These are phyloP conservation scores for Protodeltote pygarga DNA, from an alignment of 2,888 invertebrate genomes.

Conservation along the genomic window DNA sequence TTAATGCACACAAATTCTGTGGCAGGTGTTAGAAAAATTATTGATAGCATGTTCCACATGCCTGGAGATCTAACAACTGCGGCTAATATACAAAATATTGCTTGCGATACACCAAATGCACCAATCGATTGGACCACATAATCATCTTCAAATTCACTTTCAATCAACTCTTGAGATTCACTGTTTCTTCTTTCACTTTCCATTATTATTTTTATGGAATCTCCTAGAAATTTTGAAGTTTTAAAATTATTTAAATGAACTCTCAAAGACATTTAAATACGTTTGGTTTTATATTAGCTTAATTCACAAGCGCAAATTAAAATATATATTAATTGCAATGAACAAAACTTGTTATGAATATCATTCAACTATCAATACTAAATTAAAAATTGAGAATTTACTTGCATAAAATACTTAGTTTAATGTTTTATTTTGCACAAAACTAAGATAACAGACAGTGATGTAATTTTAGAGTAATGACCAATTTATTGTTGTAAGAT, in stretches of 20 bases:
- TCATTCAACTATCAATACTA: slow-evolving; percentile 3
- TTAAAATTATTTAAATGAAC: slow-evolving; percentile 6
- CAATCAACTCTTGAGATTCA: slow-evolving; percentile 35
- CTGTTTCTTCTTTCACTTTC: slow-evolving; percentile 25
- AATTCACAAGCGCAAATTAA: too few relatives aligned
- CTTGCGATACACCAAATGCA: slow-evolving; percentile 67
- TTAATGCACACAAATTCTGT: slow-evolving; percentile 58
- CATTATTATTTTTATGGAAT: slow-evolving; percentile 38
- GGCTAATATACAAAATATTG: slow-evolving; percentile 52
- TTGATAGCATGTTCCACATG: slow-evolving; percentile 63
- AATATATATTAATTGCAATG: too few relatives aligned
- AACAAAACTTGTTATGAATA: too few relatives aligned
- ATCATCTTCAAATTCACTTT: slow-evolving; percentile 52
- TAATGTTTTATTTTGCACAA: slow-evolving; percentile 7
- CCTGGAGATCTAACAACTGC: slow-evolving; percentile 56
- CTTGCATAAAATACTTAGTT: slow-evolving; percentile 19
- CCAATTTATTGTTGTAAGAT: slow-evolving; percentile 38
- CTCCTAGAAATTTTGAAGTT: neutral
- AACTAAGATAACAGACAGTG: slow-evolving; percentile 25
- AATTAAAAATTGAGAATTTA: slow-evolving; percentile 16
- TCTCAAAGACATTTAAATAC: slow-evolving; percentile 20
- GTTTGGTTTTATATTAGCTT: neutral
- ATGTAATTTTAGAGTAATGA: slow-evolving; percentile 32
- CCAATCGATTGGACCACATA: slow-evolving; percentile 66
- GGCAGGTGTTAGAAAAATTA: slow-evolving; percentile 62